These are phyloP conservation scores for Philotrypesis tridentata DNA, from an alignment of 1,140 invertebrate genomes.

Conservation along the genomic window DNA sequence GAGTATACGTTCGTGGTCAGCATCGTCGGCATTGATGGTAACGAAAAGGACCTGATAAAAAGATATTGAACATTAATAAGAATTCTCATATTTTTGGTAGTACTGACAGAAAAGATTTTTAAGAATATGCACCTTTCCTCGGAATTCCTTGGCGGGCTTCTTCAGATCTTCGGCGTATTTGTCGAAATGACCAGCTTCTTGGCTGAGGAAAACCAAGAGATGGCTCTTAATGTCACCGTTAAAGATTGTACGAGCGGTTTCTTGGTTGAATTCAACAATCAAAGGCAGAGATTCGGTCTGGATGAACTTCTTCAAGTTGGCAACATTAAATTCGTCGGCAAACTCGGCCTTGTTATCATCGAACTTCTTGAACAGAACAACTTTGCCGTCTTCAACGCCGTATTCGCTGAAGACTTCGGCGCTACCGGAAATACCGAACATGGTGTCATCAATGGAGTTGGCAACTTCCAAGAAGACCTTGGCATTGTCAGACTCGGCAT, in stretches of 20 bases:
- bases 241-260: conserved; percentile 98
- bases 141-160: conserved; percentile 90
- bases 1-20: conserved; percentile 96
- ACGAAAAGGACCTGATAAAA: conserved; percentile 88
- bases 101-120: background rate
- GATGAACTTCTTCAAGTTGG: conserved; percentile 89
- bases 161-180: conserved; percentile 84
- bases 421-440: conserved; percentile 89
- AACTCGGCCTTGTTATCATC: conserved; percentile 92
- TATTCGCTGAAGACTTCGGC: conserved; percentile 85
- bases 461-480: conserved; percentile 90
- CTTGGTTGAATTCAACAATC: conserved; percentile 98
- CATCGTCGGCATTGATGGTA: conserved; percentile 94
- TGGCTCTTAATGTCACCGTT: conserved; percentile 98
- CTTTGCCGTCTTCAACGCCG: conserved; percentile 81
- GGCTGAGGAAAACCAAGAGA: conserved; percentile 94
- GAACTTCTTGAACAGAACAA: conserved; percentile 96
- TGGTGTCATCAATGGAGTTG: conserved; percentile 87
- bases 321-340: conserved; percentile 81
- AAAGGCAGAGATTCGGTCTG: conserved; percentile 90
- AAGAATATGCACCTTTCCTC: conserved; percentile 81
- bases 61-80: conserved; percentile 22
- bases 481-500: conserved; percentile 83
- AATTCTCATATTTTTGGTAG: background rate
- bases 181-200: conserved; percentile 88